Conservation (phyloP, 2,113 vertebrate species). For the Muntiacus reevesi region DNA sequence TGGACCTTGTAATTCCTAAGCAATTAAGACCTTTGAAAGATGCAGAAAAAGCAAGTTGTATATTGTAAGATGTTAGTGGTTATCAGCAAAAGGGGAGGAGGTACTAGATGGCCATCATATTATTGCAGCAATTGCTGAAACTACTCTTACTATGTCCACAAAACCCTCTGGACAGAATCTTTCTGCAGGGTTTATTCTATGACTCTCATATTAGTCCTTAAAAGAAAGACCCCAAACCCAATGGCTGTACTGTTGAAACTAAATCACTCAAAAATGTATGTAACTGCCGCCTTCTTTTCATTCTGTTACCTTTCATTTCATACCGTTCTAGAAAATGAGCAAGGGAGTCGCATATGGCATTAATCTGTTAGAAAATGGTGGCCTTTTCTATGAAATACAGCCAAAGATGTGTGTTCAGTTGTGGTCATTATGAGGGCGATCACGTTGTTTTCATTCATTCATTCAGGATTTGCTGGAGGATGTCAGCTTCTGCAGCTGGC, state of each 20-base stretch:
- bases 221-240: slow-evolving; percentile 65
- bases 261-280: slow-evolving; percentile 50
- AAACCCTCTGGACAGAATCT: background rate
- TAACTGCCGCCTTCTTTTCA: background rate
- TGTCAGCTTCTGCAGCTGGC: slow-evolving; percentile 83
- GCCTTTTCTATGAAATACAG: slow-evolving; percentile 79
- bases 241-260: background rate
- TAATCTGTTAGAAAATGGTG: slow-evolving; percentile 82
- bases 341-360: slow-evolving; percentile 70
- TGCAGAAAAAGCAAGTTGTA: slow-evolving; percentile 72
- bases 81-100: slow-evolving; percentile 68
- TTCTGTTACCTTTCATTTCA: slow-evolving; percentile 54
- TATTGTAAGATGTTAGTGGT: slow-evolving; percentile 69
- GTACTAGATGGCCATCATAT: slow-evolving; percentile 66
- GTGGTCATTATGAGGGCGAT: slow-evolving; percentile 83
- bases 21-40: slow-evolving; percentile 74
- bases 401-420: slow-evolving; percentile 75
- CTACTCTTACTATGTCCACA: slow-evolving; percentile 60
- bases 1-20: slow-evolving; percentile 58
- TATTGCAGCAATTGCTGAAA: slow-evolving; percentile 55
- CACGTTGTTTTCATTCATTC: slow-evolving; percentile 87
- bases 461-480: slow-evolving; percentile 83
- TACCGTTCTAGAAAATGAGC: slow-evolving; percentile 56
- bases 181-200: slow-evolving; percentile 29
- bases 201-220: background rate